A percentile compares a stretch with the other conserved stretches of the same genome.
Evolutionary conservation across 2,113 vertebrate species (phyloP).

Genomic region (Gasterosteus aculeatus): DNA sequence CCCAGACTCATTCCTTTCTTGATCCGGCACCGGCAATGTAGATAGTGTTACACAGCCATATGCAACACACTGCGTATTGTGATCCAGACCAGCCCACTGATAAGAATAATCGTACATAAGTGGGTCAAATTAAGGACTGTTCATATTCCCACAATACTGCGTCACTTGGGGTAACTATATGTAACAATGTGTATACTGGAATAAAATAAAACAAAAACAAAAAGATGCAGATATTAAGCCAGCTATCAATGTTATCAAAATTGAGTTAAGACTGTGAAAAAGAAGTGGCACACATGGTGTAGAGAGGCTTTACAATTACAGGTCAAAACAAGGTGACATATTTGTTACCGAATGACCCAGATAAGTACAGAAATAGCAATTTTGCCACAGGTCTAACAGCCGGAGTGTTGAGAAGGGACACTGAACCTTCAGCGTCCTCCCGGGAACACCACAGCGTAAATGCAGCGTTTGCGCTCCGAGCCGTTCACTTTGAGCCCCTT

Average conservation of each 20-base stretch:
- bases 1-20: conserved; percentile 56
- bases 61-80: conserved; percentile 1
- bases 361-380: conserved; percentile 42
- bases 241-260: conserved; percentile 9
- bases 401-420: conserved; percentile 14
- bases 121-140: conserved; percentile 27
- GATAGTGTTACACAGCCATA: conserved; percentile 29
- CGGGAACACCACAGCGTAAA: conserved; percentile 54
- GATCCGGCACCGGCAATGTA: conserved; percentile 26
- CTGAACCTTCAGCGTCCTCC: conserved; percentile 18
- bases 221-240: conserved; percentile 15
- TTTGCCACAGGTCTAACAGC: conserved; percentile 32
- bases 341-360: conserved; percentile 45
- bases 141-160: too few relatives aligned
- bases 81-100: conserved; percentile 24
- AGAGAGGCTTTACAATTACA: conserved; percentile 30
- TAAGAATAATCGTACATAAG: conserved; percentile 44
- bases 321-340: conserved; percentile 53
- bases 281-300: conserved; percentile 22
- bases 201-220: background rate
- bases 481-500: conserved; percentile 18
- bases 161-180: background rate
- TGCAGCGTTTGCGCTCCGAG: conserved; percentile 21
- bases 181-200: conserved; percentile 24
- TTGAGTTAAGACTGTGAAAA: conserved; percentile 7